Evolutionary conservation across 1,140 invertebrate genomes (phyloP), one percentile per base, ranked within the genome.

Genomic region (Platyscapa corneri): DNA sequence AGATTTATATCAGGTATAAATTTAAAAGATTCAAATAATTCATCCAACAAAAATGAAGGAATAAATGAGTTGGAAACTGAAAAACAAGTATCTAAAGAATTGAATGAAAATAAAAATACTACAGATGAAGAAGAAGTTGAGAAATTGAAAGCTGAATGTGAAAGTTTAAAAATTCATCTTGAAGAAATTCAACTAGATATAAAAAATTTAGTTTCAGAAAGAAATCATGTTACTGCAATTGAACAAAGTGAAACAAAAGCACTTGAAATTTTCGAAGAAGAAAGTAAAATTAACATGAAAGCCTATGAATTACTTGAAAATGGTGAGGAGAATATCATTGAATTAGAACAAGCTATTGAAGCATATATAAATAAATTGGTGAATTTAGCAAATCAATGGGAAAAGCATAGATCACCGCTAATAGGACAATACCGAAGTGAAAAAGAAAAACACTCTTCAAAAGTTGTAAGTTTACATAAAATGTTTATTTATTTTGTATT

Each of bases 331-430:
- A 96, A 96, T 90, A 93, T 96, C 64, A 89, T 91, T 10, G 96
- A 96, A 91, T 88, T 96, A 46, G 94, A 95, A 91, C 89, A 90
- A 77, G 88, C 95, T 10, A 94, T 96, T 39, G 95, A 96, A 86
- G 91, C 92, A 27, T 95, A 94, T 88, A 93, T 94, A 46, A 94
- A 95, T 89, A 94, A 95, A 91, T 89, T 97, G 67, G 91, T 95
- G 18, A 94, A 92, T 86, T 92, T 97, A 86, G 95, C 95, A 7
- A 94, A 93, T 77, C 95, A 96, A 87, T 97, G 96, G 96, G 95
- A 96, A 85, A 94, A 95, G 86, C 95, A 96, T 86, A 93, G 96
- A 87, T 93, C 92, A 64, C 95, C 96, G 27, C 91, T 97, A 23
- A 94, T 96, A 82, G 91, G 95, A 85, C 93, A 96, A 87, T 96